Conservation (phyloP, 2,888 invertebrate species). For the Diabrotica balteata region DNA sequence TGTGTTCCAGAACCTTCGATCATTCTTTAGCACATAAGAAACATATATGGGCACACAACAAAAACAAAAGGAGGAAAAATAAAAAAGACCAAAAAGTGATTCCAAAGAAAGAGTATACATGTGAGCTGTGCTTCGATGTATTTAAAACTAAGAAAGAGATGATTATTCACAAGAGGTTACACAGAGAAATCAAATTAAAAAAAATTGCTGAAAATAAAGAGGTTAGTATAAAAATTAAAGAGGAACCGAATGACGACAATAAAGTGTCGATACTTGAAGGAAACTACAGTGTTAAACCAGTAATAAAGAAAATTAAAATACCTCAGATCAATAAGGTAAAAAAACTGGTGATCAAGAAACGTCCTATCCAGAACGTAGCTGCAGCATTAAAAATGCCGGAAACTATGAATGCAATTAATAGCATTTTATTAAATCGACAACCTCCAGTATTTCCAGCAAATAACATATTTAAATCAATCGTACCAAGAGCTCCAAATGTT, state of each 20-base stretch:
- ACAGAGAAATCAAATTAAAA: slow-evolving; percentile 27
- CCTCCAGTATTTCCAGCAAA: no score
- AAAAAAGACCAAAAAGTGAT: not conserved
- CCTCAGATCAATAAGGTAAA: not conserved
- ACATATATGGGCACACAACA: slow-evolving; percentile 8
- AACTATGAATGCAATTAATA: not conserved
- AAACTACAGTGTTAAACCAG: not conserved
- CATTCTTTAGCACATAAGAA: not conserved
- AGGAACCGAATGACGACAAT: not conserved
- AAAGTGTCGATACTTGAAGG: not conserved
- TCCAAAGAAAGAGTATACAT: slow-evolving; percentile 25
- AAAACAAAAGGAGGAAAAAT: slow-evolving; percentile 8
- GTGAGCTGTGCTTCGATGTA: slow-evolving; percentile 42
- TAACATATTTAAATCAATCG: not conserved
- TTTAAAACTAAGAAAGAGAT: slow-evolving; percentile 36
- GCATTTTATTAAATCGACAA: not conserved
- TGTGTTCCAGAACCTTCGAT: not conserved
- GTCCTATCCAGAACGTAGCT: no score
- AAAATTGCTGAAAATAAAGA: no score
- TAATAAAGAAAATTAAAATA: not conserved
- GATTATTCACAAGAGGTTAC: slow-evolving; percentile 40
- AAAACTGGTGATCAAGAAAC: not conserved
- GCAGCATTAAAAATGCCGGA: no score
- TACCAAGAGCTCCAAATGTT: not conserved
- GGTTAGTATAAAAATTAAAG: not conserved